Base-by-base conservation (phyloP, 2,113 vertebrate genomes). In the Orthochromis indermauri region DNA sequence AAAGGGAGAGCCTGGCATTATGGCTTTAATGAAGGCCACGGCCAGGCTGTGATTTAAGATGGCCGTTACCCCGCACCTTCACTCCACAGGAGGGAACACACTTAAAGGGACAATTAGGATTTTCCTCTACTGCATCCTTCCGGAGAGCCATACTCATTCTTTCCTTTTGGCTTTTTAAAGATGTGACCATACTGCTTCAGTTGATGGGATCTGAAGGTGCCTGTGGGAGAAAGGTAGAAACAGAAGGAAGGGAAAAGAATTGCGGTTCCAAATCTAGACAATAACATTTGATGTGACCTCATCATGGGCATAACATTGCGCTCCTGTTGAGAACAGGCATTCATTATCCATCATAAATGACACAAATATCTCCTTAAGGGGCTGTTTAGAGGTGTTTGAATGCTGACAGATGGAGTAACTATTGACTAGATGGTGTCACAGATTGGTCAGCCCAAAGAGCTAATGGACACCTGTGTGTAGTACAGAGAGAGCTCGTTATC, bases 21-120 rank as follows among this genome's bases (percentile, higher is more conserved):
- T 95, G 96, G 95, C 94, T 97, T 94, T 96, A 96, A 96, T 96
- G 95, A 97, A 96, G 95, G 94, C 95, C 93, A 86, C 85, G 87
- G 94, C 94, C 91, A 87, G 92, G 90, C 91, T 90, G 93, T 97
- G 95, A 96, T 97, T 97, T 96, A 96, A 92, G 93, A 94, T 92
- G 93, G 94, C 94, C 87, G 94, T 95, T 95, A 94, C 93, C 90
- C 87, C 71, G 86, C 90, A 94, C 95, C 92, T 94, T 93, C 90
- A 87, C 93, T 93, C 94, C 84, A 49, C 90, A 88, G 94, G 86
- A 93, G 93, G 94, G 94, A 93, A 94, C 93, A 87, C 92, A 94
- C 93, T 96, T 94, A 95, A 90, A 95, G 93, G 93, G 91, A 94
- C 94, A 95, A 94, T 96, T 95, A 95, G 93, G 91, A 92, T 92